These are phyloP conservation scores for Drosophila melanica DNA, from an alignment of 1,140 invertebrate genomes.

Conservation along the genomic window DNA sequence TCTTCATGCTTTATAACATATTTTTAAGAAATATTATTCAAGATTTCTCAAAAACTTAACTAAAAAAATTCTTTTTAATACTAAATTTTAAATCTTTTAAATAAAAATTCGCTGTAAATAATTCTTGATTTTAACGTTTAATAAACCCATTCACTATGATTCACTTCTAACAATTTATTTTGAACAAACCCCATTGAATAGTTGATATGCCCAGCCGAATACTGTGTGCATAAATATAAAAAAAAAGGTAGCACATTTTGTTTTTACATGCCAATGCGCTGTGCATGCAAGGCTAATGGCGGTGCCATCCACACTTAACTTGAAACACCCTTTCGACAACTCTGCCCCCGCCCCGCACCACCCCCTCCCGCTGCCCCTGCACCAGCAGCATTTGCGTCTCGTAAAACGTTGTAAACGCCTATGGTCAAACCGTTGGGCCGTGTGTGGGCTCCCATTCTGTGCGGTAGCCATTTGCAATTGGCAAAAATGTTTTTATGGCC, in stretches of 20 bases:
- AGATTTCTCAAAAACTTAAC: too few species aligned
- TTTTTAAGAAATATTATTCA: too few species aligned
- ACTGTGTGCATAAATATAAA: neutral
- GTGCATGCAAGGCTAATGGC: conserved; percentile 55
- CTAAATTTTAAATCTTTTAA: too few species aligned
- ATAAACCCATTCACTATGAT: too few species aligned
- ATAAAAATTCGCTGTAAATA: too few species aligned
- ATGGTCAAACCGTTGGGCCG: conserved; percentile 13
- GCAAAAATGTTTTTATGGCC: conserved; percentile 43
- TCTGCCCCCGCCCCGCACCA: neutral
- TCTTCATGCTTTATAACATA: too few species aligned
- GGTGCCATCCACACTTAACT: conserved; percentile 39
- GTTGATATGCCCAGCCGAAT: neutral
- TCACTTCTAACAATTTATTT: too few species aligned
- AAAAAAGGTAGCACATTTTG: conserved; percentile 14
- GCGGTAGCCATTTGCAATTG: conserved; percentile 62
- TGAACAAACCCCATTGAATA: neutral
- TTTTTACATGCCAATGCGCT: conserved; percentile 12
- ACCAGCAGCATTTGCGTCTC: conserved; percentile 27
- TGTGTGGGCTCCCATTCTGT: conserved; percentile 51
- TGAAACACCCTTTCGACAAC: neutral
- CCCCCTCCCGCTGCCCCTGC: neutral
- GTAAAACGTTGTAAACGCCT: conserved; percentile 60
- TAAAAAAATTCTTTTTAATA: too few species aligned
- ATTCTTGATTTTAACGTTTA: too few species aligned